These are phyloP conservation scores for Drosophila burlai DNA, from an alignment of 1,140 invertebrate species.

Conservation along the genomic window DNA sequence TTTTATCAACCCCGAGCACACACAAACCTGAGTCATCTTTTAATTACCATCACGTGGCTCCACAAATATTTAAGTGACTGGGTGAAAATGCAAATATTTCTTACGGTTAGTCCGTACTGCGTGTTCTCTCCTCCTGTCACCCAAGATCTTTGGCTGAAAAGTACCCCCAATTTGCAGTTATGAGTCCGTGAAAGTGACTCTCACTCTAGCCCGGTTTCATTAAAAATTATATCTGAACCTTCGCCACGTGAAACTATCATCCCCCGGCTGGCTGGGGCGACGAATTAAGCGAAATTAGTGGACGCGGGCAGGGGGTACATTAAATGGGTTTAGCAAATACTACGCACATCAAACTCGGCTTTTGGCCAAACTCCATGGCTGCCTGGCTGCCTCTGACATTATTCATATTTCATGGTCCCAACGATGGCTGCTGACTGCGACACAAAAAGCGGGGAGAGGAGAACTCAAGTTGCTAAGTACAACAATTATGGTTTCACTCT, in stretches of 20 bases:
- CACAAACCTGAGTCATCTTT: conserved; percentile 41
- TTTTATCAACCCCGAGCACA: conserved; percentile 64
- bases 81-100: conserved; percentile 64
- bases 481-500: conserved; percentile 80
- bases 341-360: conserved; percentile 66
- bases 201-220: conserved; percentile 56
- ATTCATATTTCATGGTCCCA: conserved; percentile 78
- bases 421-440: conserved; percentile 56
- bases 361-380: conserved; percentile 17
- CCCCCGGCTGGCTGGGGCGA: conserved; percentile 48
- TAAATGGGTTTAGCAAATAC: conserved; percentile 74
- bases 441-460: conserved; percentile 57
- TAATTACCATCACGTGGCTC: conserved; percentile 73
- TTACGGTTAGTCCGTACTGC: conserved; percentile 1
- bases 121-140: conserved; percentile 16
- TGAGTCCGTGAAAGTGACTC: conserved; percentile 43
- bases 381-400: conserved; percentile 49
- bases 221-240: conserved; percentile 67
- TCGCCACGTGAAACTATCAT: conserved; percentile 58
- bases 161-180: conserved; percentile 76
- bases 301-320: conserved; percentile 29
- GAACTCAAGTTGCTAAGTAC: conserved; percentile 74
- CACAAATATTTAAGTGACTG: conserved; percentile 58
- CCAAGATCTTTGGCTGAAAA: conserved; percentile 32
- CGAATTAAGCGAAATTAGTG: conserved; percentile 78